phyloP scores from a whole-genome alignment of 2,888 invertebrate species.

The Hypercompe scribonia region DNA sequence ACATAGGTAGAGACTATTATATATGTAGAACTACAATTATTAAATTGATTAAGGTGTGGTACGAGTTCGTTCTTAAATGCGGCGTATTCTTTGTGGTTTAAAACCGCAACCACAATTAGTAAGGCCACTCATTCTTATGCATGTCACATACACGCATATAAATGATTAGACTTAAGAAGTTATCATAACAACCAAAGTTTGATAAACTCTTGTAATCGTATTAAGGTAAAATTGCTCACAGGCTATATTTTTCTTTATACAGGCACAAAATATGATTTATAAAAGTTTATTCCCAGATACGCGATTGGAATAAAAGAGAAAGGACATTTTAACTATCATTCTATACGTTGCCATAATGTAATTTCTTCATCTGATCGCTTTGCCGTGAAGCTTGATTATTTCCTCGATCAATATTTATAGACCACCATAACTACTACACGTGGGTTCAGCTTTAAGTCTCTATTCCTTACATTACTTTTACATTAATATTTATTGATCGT shows the following conservation, averaged over 20 bases:
- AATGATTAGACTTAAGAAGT: neutral
- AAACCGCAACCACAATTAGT: neutral
- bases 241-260: neutral
- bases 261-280: neutral
- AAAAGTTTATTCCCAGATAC: neutral
- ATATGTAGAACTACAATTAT: neutral
- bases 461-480: slow-evolving; percentile 18
- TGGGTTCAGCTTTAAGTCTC: slow-evolving; percentile 23
- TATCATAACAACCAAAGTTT: neutral
- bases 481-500: slow-evolving; percentile 42
- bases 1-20: too few relatives aligned
- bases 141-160: neutral
- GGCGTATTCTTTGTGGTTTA: neutral
- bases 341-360: slow-evolving; percentile 23
- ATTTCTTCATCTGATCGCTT: slow-evolving; percentile 23
- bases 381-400: slow-evolving; percentile 27
- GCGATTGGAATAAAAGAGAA: neutral
- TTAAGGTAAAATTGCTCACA: neutral
- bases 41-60: neutral
- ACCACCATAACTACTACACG: slow-evolving; percentile 14
- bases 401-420: slow-evolving; percentile 5
- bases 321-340: neutral
- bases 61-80: neutral
- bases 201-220: neutral
- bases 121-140: neutral